These are phyloP conservation scores for Cirrhinus mrigala DNA, from an alignment of 2,797 vertebrate genomes.

Conservation along the genomic window DNA sequence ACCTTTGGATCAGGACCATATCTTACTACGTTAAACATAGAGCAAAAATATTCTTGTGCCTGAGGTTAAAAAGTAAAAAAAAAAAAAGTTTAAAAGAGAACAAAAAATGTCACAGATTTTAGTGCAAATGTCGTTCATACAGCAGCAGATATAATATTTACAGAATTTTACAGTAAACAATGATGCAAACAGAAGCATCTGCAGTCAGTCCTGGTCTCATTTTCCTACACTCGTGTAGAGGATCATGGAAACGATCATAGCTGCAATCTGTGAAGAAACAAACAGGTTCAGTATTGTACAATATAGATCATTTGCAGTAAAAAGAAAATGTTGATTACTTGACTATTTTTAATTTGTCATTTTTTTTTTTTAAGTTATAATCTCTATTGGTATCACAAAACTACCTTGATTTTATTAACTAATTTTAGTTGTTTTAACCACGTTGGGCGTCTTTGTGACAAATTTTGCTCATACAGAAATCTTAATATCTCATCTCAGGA, in stretches of 20 bases:
- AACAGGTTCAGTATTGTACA: background rate
- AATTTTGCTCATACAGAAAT: too few relatives aligned
- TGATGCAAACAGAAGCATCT: background rate
- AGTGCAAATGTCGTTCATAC: background rate
- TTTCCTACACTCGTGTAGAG: conserved; percentile 49
- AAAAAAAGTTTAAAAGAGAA: background rate
- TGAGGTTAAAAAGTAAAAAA: background rate
- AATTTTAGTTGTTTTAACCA: too few relatives aligned
- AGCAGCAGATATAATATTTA: background rate
- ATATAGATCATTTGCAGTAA: background rate
- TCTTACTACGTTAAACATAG: background rate
- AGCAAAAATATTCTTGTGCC: background rate
- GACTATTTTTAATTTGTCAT: background rate
- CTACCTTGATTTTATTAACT: too few relatives aligned
- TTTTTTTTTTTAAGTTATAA: background rate
- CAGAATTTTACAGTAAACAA: background rate
- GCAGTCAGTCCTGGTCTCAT: conserved; percentile 6
- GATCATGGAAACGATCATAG: conserved; percentile 57
- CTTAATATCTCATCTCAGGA: too few relatives aligned
- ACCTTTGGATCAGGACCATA: background rate
- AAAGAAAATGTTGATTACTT: background rate
- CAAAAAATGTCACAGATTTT: background rate
- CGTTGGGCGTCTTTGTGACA: too few relatives aligned
- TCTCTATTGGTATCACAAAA: too few relatives aligned
- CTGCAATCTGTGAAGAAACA: conserved; percentile 50